A percentile compares a stretch with the other conserved stretches of the same genome.
Evolutionary conservation across 2,888 invertebrate species (phyloP).

Genomic region (Drosophila melanosoma): DNA sequence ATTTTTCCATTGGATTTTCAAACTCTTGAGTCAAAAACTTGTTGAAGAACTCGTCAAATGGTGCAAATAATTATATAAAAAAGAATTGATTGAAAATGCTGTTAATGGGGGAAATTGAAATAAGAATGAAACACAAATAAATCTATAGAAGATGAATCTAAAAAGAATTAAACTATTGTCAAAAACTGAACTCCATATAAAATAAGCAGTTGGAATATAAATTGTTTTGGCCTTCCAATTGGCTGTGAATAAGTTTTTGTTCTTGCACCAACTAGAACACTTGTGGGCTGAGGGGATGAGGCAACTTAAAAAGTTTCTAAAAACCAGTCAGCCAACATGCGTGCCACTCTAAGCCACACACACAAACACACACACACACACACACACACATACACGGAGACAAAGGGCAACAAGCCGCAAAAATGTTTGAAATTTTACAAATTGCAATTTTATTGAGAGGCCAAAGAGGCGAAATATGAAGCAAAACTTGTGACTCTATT

Average conservation of each 20-base stretch:
- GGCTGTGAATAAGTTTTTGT: slow-evolving; percentile 16
- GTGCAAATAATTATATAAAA: not conserved
- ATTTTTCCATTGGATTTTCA: not conserved
- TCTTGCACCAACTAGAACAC: slow-evolving; percentile 42
- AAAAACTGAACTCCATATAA: not conserved
- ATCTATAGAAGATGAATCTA: not conserved
- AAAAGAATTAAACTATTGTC: not conserved
- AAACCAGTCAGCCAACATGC: slow-evolving; percentile 55
- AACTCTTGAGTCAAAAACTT: not conserved
- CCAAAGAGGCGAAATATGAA: slow-evolving; percentile 56
- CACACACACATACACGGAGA: slow-evolving; percentile 26
- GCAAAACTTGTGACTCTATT: slow-evolving; percentile 63
- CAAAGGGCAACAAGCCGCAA: slow-evolving; percentile 71
- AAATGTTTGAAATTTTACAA: slow-evolving; percentile 74
- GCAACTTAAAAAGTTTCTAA: slow-evolving; percentile 59
- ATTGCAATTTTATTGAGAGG: slow-evolving; percentile 73
- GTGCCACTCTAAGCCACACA: slow-evolving; percentile 56
- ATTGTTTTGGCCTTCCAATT: slow-evolving; percentile 18
- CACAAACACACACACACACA: slow-evolving; percentile 14
- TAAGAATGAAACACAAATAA: not conserved
- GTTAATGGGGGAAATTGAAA: not conserved
- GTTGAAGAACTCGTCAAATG: not conserved
- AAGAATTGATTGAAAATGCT: not conserved
- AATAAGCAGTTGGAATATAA: slow-evolving; percentile 11
- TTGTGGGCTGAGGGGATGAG: slow-evolving; percentile 43